Conservation (phyloP, 2,888 invertebrate species). For the Zaprionus bogoriensis region DNA sequence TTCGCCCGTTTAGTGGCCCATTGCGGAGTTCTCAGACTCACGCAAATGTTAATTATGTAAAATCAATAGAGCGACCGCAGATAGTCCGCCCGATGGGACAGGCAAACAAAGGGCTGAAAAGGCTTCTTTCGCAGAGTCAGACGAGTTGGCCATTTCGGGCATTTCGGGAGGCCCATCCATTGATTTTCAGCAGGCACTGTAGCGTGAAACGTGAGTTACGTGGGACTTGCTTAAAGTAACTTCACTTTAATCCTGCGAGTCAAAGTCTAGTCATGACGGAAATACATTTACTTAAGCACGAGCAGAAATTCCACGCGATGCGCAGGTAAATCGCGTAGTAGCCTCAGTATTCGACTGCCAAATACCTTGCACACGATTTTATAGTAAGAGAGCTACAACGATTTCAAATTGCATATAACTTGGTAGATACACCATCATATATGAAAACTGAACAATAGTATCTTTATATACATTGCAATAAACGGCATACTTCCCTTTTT, state of each 20-base stretch:
- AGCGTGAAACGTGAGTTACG: slow-evolving; percentile 33
- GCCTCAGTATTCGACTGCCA: neutral
- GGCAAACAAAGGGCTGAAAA: slow-evolving; percentile 6
- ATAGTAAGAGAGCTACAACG: no score
- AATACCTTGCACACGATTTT: neutral
- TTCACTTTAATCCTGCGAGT: slow-evolving; percentile 43
- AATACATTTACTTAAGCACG: slow-evolving; percentile 10
- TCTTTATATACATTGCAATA: neutral
- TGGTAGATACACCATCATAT: no score
- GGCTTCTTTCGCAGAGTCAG: slow-evolving; percentile 9
- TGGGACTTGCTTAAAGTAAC: slow-evolving; percentile 25
- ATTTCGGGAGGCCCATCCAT: neutral
- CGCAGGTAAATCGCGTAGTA: neutral
- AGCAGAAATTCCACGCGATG: slow-evolving; percentile 15
- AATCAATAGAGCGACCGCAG: slow-evolving; percentile 54
- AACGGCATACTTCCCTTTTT: neutral
- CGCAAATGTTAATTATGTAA: slow-evolving; percentile 60
- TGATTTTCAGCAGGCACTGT: slow-evolving; percentile 61
- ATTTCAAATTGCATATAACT: no score
- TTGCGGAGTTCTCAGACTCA: slow-evolving; percentile 33
- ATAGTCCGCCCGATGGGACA: neutral
- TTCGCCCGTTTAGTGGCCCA: slow-evolving; percentile 32
- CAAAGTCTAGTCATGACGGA: slow-evolving; percentile 17
- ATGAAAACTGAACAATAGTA: no score
- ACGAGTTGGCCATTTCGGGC: neutral